Percentiles rank a stretch among this genome's conserved stretches.
These are phyloP conservation scores for Antennarius striatus DNA, from an alignment of 2,113 vertebrate genomes.

Conservation along the genomic window DNA sequence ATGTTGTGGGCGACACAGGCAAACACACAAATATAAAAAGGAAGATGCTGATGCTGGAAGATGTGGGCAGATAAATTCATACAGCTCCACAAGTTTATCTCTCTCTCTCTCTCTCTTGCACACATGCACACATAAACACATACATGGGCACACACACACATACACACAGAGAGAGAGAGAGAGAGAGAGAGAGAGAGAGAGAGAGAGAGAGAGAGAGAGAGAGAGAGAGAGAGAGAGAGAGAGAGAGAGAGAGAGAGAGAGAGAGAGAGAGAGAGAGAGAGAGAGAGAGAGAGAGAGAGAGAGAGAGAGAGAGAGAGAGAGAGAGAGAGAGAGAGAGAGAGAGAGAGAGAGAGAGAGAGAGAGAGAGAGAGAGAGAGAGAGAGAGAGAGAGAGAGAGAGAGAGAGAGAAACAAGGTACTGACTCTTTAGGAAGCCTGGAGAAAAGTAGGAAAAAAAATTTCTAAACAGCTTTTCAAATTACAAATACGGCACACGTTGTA, in stretches of 20 bases:
- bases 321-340: too few species aligned
- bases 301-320: too few species aligned
- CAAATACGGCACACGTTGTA: conserved; percentile 13
- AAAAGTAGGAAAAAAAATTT: conserved; percentile 7
- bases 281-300: too few species aligned
- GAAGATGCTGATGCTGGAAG: conserved; percentile 12
- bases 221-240: too few species aligned
- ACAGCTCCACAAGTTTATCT: neutral
- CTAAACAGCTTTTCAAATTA: conserved; percentile 24
- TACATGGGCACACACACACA: neutral
- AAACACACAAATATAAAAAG: conserved; percentile 1
- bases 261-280: too few species aligned
- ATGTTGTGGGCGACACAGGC: neutral
- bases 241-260: too few species aligned
- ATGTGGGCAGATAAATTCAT: conserved; percentile 29
- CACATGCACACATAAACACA: conserved; percentile 8
- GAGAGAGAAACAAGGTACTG: conserved; percentile 2
- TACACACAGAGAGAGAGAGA: too few species aligned
- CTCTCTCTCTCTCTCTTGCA: conserved; percentile 22
- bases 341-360: too few species aligned
- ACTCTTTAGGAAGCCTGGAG: conserved; percentile 41
- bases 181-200: too few species aligned
- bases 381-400: too few species aligned
- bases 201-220: too few species aligned
- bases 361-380: too few species aligned